Conservation (phyloP, 2,888 invertebrate species). For the Drymonia ruficornis region DNA sequence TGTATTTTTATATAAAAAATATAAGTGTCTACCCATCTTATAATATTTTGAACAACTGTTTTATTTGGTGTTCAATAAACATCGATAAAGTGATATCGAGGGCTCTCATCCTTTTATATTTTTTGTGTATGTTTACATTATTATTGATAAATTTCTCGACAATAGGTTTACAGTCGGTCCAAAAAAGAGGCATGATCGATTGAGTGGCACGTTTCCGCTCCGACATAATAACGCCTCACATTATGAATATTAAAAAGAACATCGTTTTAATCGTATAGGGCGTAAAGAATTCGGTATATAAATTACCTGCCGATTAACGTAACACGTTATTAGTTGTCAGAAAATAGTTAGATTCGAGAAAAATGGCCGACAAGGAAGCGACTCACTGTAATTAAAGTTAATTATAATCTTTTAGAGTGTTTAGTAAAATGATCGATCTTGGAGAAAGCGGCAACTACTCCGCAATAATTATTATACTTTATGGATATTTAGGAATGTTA, state of each 20-base stretch:
- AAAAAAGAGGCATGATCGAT: slow-evolving; percentile 74
- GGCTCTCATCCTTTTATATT: slow-evolving; percentile 37
- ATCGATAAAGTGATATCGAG: slow-evolving; percentile 40
- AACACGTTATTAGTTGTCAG: slow-evolving; percentile 68
- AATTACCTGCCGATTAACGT: slow-evolving; percentile 73
- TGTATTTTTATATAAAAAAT: neutral
- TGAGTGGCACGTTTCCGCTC: slow-evolving; percentile 65
- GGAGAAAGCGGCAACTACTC: slow-evolving; percentile 51
- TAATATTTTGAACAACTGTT: slow-evolving; percentile 10
- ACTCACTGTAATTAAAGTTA: slow-evolving; percentile 53
- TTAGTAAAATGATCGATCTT: slow-evolving; percentile 60
- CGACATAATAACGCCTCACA: slow-evolving; percentile 5
- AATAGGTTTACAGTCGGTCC: slow-evolving; percentile 51
- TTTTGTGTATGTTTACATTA: slow-evolving; percentile 55
- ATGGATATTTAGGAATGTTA: slow-evolving; percentile 59
- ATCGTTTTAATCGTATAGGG: slow-evolving; percentile 66
- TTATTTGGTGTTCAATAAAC: slow-evolving; percentile 24
- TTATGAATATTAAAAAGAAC: slow-evolving; percentile 57
- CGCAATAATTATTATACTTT: slow-evolving; percentile 59
- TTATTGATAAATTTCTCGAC: slow-evolving; percentile 53
- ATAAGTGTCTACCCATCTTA: neutral
- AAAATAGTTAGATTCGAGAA: slow-evolving; percentile 56
- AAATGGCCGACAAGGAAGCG: slow-evolving; percentile 48
- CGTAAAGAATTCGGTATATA: slow-evolving; percentile 71
- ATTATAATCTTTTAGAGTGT: slow-evolving; percentile 54